Conservation (phyloP, 2,888 invertebrate genomes). For the Eilema depressum region DNA sequence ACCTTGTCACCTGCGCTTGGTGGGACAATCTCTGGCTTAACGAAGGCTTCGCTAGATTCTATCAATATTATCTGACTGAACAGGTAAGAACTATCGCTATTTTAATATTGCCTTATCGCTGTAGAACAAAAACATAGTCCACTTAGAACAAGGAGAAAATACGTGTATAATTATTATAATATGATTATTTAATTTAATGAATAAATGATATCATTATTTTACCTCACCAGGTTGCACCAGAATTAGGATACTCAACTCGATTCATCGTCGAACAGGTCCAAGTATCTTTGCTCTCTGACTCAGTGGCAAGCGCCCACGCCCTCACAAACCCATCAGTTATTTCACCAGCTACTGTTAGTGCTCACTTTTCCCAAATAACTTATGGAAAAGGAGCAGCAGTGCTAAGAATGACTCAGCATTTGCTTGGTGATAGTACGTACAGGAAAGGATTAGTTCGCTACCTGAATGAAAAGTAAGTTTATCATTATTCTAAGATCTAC, state of each 20-base stretch:
- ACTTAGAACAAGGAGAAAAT: no score
- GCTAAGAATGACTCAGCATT: slow-evolving; percentile 89
- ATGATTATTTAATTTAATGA: no score
- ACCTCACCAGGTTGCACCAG: slow-evolving; percentile 65
- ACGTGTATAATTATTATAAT: no score
- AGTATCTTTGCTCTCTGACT: slow-evolving; percentile 87
- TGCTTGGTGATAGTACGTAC: slow-evolving; percentile 86
- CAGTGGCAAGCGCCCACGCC: slow-evolving; percentile 85
- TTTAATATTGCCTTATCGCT: no score
- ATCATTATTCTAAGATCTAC: background rate
- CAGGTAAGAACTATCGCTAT: slow-evolving; percentile 73
- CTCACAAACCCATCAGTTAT: slow-evolving; percentile 85
- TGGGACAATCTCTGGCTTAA: slow-evolving; percentile 92
- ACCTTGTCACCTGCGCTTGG: slow-evolving; percentile 91
- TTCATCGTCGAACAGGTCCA: slow-evolving; percentile 91
- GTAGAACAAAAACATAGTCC: no score
- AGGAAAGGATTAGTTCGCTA: slow-evolving; percentile 74
- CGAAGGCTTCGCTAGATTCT: slow-evolving; percentile 90
- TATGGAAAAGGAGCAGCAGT: slow-evolving; percentile 89
- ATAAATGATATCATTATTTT: background rate
- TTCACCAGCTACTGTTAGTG: slow-evolving; percentile 86
- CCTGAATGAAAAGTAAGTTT: slow-evolving; percentile 19
- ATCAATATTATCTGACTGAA: slow-evolving; percentile 89
- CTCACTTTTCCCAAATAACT: slow-evolving; percentile 89
- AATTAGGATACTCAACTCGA: slow-evolving; percentile 71